Conservation (phyloP, 2,888 invertebrate species). For the Ochropleura plecta region DNA sequence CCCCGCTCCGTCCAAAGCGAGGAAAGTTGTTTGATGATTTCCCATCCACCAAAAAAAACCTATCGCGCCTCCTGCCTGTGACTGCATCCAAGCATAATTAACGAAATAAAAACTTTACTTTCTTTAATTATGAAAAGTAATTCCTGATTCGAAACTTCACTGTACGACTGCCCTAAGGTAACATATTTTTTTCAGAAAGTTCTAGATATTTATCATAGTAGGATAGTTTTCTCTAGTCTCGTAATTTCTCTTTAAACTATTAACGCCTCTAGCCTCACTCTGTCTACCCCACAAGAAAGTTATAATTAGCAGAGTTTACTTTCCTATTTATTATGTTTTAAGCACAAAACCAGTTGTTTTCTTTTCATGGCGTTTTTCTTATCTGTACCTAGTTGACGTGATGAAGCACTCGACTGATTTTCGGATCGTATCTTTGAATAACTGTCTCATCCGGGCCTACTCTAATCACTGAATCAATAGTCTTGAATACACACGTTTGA, state of each 20-base stretch:
- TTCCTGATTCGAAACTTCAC: neutral
- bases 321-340: neutral
- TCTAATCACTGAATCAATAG: conserved; percentile 23
- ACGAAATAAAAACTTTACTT: neutral
- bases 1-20: no score
- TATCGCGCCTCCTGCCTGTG: neutral
- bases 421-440: conserved; percentile 7
- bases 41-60: neutral
- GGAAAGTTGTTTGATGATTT: no score
- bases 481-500: conserved; percentile 27
- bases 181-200: neutral
- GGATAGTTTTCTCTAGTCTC: neutral
- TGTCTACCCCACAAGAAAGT: conserved; percentile 7
- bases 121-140: neutral
- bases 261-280: neutral
- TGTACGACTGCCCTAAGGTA: neutral
- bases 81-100: neutral
- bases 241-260: neutral
- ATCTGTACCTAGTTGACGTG: conserved; percentile 1
- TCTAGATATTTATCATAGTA: neutral
- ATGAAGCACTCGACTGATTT: conserved; percentile 11
- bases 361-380: neutral
- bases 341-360: neutral
- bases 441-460: conserved; percentile 21
- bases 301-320: conserved; percentile 14